Percentiles rank a stretch among this genome's conserved stretches.
phyloP scores from a whole-genome alignment of 2,113 vertebrate genomes.

The Clupea harengus region DNA sequence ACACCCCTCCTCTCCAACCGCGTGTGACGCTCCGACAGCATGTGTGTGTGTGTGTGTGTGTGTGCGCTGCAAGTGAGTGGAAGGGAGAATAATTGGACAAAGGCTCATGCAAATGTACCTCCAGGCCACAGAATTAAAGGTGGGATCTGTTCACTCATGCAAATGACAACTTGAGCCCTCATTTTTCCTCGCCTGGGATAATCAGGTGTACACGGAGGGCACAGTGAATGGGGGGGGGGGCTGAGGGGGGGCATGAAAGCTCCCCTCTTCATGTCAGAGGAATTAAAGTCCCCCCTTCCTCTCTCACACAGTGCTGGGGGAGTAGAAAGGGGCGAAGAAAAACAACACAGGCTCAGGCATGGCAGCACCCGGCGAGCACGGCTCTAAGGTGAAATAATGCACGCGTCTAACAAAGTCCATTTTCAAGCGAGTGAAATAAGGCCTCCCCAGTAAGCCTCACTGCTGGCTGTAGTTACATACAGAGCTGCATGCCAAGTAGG shows the following conservation, averaged over 20 bases:
- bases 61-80: conserved; percentile 34
- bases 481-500: not conserved
- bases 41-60: conserved; percentile 50
- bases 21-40: conserved; percentile 56
- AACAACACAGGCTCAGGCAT: conserved; percentile 16
- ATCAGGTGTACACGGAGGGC: conserved; percentile 45
- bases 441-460: not conserved
- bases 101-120: conserved; percentile 71
- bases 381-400: not conserved
- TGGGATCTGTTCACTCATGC: conserved; percentile 71
- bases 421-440: not conserved
- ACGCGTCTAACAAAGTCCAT: not conserved
- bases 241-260: conserved; percentile 43
- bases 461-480: not conserved
- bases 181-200: conserved; percentile 52
- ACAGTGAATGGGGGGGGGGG: conserved; percentile 12
- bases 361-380: conserved; percentile 35
- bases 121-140: conserved; percentile 62
- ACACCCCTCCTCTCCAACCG: conserved; percentile 55
- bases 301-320: conserved; percentile 9
- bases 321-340: conserved; percentile 19
- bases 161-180: conserved; percentile 69
- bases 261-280: conserved; percentile 36
- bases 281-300: conserved; percentile 49
- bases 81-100: conserved; percentile 70